Evolutionary conservation across 2,888 invertebrate genomes (phyloP).

Genomic region (Tipula unca): DNA sequence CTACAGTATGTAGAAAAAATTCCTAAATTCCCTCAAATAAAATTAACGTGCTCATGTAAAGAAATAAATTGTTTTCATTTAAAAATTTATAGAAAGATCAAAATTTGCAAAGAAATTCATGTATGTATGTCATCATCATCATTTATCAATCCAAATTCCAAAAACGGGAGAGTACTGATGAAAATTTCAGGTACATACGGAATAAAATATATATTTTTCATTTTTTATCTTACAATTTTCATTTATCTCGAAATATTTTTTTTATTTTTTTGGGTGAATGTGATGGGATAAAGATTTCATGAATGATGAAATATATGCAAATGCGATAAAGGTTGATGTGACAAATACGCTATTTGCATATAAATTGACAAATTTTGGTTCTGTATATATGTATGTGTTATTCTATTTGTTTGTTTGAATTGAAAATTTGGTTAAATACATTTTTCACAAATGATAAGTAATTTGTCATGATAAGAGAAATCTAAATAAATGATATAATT

Average conservation of each 20-base stretch:
- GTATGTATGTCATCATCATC: not conserved
- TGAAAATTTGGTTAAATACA: not conserved
- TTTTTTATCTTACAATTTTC: not conserved
- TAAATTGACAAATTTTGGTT: slow-evolving; percentile 14
- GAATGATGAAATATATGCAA: slow-evolving; percentile 15
- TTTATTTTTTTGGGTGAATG: not conserved
- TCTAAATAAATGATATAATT: not conserved
- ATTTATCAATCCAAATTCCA: not conserved
- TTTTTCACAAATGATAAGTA: not conserved
- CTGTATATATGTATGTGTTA: not conserved
- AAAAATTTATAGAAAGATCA: not conserved
- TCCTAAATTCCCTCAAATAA: not conserved
- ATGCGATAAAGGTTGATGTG: slow-evolving; percentile 14
- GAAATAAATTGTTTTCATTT: not conserved
- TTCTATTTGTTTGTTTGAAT: slow-evolving; percentile 1
- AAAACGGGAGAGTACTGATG: not conserved
- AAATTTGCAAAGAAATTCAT: slow-evolving; percentile 8
- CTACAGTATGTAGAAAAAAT: not conserved
- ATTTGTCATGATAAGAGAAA: slow-evolving; percentile 1
- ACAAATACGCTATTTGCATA: slow-evolving; percentile 19
- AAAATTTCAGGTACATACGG: not conserved
- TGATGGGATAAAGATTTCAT: slow-evolving; percentile 2
- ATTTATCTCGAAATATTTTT: slow-evolving; percentile 2
- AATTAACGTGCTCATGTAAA: not conserved
- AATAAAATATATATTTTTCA: not conserved